Percentiles rank a stretch among this genome's conserved stretches.
These are phyloP conservation scores for Palythoa grandiflora DNA, from an alignment of 92 coral and sea anemone species.

Conservation along the genomic window DNA sequence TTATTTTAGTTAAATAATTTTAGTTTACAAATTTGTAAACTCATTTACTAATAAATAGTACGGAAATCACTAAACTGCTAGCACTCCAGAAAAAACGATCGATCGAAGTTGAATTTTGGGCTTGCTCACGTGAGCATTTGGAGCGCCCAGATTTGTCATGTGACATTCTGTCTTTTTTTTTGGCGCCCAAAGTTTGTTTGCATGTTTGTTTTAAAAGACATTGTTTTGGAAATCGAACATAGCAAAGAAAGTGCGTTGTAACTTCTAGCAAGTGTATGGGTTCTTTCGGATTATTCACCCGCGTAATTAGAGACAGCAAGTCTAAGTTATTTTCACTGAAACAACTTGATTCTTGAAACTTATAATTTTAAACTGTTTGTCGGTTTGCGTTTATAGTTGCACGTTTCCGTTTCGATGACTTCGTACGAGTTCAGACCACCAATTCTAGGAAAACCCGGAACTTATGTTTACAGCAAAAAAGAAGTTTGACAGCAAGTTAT, in stretches of 20 bases:
- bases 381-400: too few species aligned
- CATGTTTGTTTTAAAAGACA: too few species aligned
- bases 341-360: not conserved
- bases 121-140: too few species aligned
- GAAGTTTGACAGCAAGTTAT: too few species aligned
- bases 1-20: not conserved
- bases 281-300: not conserved
- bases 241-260: not conserved
- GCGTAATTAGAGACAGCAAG: not conserved
- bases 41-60: not conserved
- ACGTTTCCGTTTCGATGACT: not conserved
- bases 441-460: too few species aligned
- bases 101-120: too few species aligned
- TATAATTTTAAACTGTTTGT: not conserved
- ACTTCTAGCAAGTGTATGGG: not conserved
- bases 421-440: not conserved
- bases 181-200: not conserved
- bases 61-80: not conserved
- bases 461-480: too few species aligned
- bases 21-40: not conserved
- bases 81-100: not conserved
- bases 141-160: too few species aligned
- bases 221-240: too few species aligned
- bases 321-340: too few species aligned
- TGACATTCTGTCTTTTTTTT: not conserved